Evolutionary conservation across 2,113 vertebrate species (phyloP).

Genomic region (Sander lucioperca): DNA sequence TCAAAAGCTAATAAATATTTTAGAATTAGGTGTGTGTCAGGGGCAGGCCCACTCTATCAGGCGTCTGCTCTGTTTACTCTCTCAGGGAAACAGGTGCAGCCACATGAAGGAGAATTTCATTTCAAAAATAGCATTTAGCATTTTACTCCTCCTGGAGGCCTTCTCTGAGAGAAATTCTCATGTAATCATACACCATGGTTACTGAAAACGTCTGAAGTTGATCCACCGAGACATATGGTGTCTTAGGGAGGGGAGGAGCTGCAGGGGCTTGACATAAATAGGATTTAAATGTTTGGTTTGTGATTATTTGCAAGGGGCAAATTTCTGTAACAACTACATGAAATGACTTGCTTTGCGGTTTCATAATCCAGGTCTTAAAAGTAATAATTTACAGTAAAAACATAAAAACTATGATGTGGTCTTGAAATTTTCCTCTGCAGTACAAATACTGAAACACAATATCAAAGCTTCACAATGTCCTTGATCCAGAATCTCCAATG

Average conservation of each 20-base stretch:
- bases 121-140: conserved; percentile 95
- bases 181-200: conserved; percentile 85
- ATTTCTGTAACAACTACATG: conserved; percentile 47
- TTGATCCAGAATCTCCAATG: conserved; percentile 56
- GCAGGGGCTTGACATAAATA: conserved; percentile 62
- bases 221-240: conserved; percentile 85
- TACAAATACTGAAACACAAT: conserved; percentile 19
- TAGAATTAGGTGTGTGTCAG: conserved; percentile 94
- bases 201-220: conserved; percentile 83
- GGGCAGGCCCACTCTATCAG: conserved; percentile 89
- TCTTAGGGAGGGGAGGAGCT: conserved; percentile 72
- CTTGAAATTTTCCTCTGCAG: neutral
- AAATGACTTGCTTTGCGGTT: conserved; percentile 58
- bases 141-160: conserved; percentile 91
- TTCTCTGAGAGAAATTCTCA: conserved; percentile 88
- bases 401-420: neutral
- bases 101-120: conserved; percentile 97
- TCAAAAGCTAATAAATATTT: conserved; percentile 99
- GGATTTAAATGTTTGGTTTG: conserved; percentile 73
- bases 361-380: conserved; percentile 34
- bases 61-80: conserved; percentile 95
- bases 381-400: conserved; percentile 8
- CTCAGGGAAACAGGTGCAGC: conserved; percentile 96
- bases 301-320: conserved; percentile 59
- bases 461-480: neutral